Base-by-base conservation (phyloP, 2,888 invertebrate genomes). In the Thecocarcelia acutangulata region DNA sequence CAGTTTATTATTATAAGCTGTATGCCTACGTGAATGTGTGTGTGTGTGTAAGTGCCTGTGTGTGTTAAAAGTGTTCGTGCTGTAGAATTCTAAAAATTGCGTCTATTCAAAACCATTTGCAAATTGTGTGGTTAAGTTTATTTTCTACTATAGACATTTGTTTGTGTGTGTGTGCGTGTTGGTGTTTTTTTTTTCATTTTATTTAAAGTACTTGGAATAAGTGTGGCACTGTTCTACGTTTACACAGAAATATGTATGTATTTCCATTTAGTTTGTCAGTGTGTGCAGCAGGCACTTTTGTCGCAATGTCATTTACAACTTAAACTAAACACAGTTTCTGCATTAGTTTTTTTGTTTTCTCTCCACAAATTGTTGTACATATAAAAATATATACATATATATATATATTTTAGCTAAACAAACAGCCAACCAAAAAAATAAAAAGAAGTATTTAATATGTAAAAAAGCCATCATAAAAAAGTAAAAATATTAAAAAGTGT, bases 81-180 rank as follows among this genome's bases (percentile, higher is more conserved):
- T 69, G 50, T 56, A 73, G 63, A 73, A 73, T 77, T 82, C 74
- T 75, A 75, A 75, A 81, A 78, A 74, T 82, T 82, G 64, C 74
- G 48, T 78, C 78, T 70, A 70, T 78, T 72, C 74, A 82, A 78
- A 82, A 63, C 74, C 82, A 78, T 82, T 82, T 82, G 82, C 82
- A 82, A 82, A 82, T 82, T 82, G 82, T 78, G 69, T 78, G 80
- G 70, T 66, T 75, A 72, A 50, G 73, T 21, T 74, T 72, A 54
- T 72, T 73, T 79, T 59, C 8, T 48, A 40, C 42, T 13, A 24
- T 17, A n/a, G n/a, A n/a, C n/a, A n/a, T n/a, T n/a, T n/a, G n/a
- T n/a, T n/a, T n/a, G n/a, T n/a, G n/a, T n/a, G n/a, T n/a, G n/a
- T n/a, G n/a, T n/a, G n/a, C n/a, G n/a, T 17, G 15, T 42, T 13